phyloP scores from a whole-genome alignment of 1,140 invertebrate genomes.

The Halictus rubicundus region DNA sequence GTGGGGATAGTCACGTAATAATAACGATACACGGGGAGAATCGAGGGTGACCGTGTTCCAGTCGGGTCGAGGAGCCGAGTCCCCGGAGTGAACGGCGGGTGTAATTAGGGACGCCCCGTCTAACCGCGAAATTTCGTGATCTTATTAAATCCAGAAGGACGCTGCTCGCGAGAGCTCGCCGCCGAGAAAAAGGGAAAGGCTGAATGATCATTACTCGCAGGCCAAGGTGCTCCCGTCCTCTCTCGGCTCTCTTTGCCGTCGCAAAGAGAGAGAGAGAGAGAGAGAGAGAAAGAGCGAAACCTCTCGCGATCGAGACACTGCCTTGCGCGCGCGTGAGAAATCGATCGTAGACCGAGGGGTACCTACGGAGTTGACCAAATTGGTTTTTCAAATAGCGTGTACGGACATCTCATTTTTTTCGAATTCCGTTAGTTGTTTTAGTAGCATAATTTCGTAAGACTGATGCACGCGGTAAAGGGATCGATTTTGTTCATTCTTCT shows the following conservation, averaged over 20 bases:
- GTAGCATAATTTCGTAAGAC: too few species aligned
- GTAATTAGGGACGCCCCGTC: conserved; percentile 73
- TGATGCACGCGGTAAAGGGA: too few species aligned
- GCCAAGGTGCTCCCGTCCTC: conserved; percentile 53
- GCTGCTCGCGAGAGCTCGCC: conserved; percentile 35
- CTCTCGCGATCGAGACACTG: background rate
- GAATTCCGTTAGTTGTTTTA: too few species aligned
- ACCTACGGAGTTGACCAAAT: background rate
- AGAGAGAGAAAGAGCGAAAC: background rate
- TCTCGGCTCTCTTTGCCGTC: background rate
- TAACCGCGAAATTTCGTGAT: conserved; percentile 80
- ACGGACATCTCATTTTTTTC: too few species aligned
- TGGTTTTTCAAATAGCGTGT: too few species aligned
- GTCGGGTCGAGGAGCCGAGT: conserved; percentile 28
- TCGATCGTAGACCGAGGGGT: background rate
- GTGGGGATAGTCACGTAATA: conserved; percentile 52
- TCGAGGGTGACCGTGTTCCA: conserved; percentile 66
- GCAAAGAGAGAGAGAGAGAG: too few species aligned
- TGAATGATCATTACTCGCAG: conserved; percentile 63
- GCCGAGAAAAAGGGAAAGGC: conserved; percentile 65
- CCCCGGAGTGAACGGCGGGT: conserved; percentile 62
- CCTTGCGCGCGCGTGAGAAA: background rate
- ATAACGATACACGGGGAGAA: conserved; percentile 65
- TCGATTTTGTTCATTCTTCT: too few species aligned
- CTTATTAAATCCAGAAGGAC: conserved; percentile 75